phyloP scores from a whole-genome alignment of 1,140 invertebrate species.

The Eciton burchellii region DNA sequence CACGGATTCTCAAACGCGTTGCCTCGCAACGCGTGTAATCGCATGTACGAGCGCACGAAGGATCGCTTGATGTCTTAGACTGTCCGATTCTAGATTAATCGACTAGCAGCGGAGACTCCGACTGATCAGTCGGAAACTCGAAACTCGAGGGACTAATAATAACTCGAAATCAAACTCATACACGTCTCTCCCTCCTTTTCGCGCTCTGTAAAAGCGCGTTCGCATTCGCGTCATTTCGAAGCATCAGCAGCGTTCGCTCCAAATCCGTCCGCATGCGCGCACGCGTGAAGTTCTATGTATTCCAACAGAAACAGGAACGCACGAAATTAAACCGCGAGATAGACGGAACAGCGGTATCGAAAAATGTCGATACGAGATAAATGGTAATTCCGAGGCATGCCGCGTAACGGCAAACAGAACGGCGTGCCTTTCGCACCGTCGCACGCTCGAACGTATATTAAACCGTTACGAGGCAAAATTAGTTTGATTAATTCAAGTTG shows the following conservation, averaged over 20 bases:
- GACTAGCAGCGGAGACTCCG: no score
- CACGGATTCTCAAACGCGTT: slow-evolving; percentile 24
- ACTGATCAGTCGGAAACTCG: no score
- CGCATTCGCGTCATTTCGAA: not conserved
- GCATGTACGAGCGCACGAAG: slow-evolving; percentile 22
- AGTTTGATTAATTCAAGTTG: slow-evolving; percentile 59
- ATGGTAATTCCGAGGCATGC: not conserved
- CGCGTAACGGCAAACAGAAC: not conserved
- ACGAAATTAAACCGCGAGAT: not conserved
- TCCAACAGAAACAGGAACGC: not conserved
- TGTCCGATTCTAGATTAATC: no score
- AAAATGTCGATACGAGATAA: not conserved
- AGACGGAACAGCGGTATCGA: not conserved
- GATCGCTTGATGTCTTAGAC: not conserved
- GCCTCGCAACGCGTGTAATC: slow-evolving; percentile 48
- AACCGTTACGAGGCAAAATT: slow-evolving; percentile 58
- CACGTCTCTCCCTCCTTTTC: no score
- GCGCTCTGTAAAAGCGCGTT: not conserved
- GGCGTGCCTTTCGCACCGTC: slow-evolving; percentile 25
- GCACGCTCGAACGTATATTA: slow-evolving; percentile 51
- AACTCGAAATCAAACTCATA: no score
- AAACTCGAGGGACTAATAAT: no score
- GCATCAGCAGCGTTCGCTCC: not conserved
- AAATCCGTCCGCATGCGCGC: not conserved
- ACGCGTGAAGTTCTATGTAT: not conserved